These are phyloP conservation scores for Agrotis ipsilon DNA, from an alignment of 2,888 invertebrate genomes.

Conservation along the genomic window DNA sequence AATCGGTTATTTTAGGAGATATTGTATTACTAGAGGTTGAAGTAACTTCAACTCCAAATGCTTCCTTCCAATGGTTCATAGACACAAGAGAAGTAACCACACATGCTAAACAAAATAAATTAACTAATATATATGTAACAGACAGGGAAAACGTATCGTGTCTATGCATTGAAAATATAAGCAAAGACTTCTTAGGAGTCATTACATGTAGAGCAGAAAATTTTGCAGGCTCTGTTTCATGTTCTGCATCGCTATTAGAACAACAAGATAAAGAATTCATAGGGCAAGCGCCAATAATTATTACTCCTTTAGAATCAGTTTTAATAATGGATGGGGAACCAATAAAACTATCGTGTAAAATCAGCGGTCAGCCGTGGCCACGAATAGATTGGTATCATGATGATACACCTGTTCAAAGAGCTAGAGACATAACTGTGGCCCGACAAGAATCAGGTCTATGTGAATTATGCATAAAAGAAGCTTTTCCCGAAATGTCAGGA, in stretches of 20 bases:
- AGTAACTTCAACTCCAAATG: constrained; percentile 94
- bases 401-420: constrained; percentile 93
- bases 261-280: constrained; percentile 86
- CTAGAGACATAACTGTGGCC: constrained; percentile 94
- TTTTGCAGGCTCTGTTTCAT: constrained; percentile 96
- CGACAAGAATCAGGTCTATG: constrained; percentile 95
- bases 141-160: constrained; percentile 94
- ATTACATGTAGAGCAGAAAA: constrained; percentile 98
- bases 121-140: constrained; percentile 94
- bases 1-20: constrained; percentile 93
- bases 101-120: constrained; percentile 89
- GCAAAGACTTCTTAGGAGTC: constrained; percentile 93
- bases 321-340: constrained; percentile 98
- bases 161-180: constrained; percentile 94
- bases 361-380: constrained; percentile 95
- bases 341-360: constrained; percentile 93
- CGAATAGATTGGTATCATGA: constrained; percentile 96
- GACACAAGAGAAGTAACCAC: constrained; percentile 93
- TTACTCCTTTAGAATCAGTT: constrained; percentile 93
- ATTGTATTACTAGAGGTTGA: constrained; percentile 95
- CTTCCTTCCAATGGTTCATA: constrained; percentile 97
- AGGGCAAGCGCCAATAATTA: constrained; percentile 93
- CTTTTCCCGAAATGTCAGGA: constrained; percentile 97
- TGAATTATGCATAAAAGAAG: constrained; percentile 95
- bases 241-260: constrained; percentile 94